Evolutionary conservation across 2,113 vertebrate species (phyloP).

Genomic region (Salvelinus namaycush): DNA sequence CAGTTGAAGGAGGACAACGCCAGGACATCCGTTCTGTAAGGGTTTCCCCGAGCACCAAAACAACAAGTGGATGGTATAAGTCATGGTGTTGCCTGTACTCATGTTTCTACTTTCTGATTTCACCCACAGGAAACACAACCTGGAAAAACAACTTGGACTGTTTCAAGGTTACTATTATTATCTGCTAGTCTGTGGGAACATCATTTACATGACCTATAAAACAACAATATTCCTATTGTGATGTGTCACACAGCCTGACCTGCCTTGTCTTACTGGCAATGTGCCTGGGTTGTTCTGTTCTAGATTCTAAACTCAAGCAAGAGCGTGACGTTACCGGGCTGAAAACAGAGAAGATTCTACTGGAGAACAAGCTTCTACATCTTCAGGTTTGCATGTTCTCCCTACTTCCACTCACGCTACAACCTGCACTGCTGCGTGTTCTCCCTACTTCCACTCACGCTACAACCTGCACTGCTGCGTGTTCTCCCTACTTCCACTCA

Average conservation of each 20-base stretch:
- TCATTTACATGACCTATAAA: neutral
- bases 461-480: too few species aligned
- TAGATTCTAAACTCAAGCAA: constrained; percentile 82
- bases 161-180: constrained; percentile 80
- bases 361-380: constrained; percentile 79
- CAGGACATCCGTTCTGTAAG: constrained; percentile 80
- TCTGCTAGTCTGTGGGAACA: neutral
- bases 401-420: neutral
- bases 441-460: too few species aligned
- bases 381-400: constrained; percentile 76
- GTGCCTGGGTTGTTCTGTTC: constrained; percentile 7
- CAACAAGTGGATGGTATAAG: too few species aligned
- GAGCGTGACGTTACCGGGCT: constrained; percentile 78
- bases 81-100: neutral
- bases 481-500: too few species aligned
- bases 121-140: constrained; percentile 81
- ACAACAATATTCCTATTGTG: too few species aligned
- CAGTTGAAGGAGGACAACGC: constrained; percentile 80
- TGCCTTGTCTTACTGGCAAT: neutral
- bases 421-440: too few species aligned
- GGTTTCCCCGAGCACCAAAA: constrained; percentile 1
- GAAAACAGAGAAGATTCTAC: constrained; percentile 79
- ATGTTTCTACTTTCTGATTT: constrained; percentile 25
- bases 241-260: neutral
- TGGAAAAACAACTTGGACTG: constrained; percentile 84